Base-by-base conservation (phyloP, 1,140 invertebrate genomes). In the Leptinotarsa undecemlineata region DNA sequence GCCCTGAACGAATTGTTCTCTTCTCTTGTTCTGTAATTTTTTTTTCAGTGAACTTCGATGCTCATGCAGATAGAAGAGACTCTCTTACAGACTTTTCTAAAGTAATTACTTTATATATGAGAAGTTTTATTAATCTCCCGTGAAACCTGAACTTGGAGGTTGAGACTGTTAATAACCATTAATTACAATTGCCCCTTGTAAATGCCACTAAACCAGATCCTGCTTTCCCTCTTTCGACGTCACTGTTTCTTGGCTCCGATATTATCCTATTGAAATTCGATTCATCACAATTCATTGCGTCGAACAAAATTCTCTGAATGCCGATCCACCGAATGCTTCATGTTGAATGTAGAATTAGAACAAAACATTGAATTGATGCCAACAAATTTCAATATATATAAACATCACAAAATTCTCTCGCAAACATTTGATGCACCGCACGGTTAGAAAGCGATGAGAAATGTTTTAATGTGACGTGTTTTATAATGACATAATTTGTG, bases 321-420 rank as follows among this genome's bases (percentile, higher is more conserved):
- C 51, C 51, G 51, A 57, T 57, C 15, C 15, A 8, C 17, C 51
- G 51, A 57, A 57, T 57, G 51, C 17, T 17, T 15, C n/a, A 57
- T 57, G 17, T 57, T 57, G 51, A 17, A 57, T 57, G 51, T 19
- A 19, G 51, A 57, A 57, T 57, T 57, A 57, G 51, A 57, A 57
- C 51, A 57, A 57, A 57, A 57, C 51, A 57, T 57, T 57, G 51
- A 57, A 57, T 57, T 57, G 51, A n/a, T 57, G 51, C 51, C 51
- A 57, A 57, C 17, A 57, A 57, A 57, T 57, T 57, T 57, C 51
- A 57, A 19, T 57, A 57, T 57, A 57, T 57, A 17, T 57, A 19
- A 17, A 57, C 33, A 42, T 11, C n/a, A 57, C 51, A 57, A 57
- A 42, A 57, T 19, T 57, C 51, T 19, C 15, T 57, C 17, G 17